phyloP scores from a whole-genome alignment of 2,888 invertebrate genomes.

The Xestobium rufovillosum region DNA sequence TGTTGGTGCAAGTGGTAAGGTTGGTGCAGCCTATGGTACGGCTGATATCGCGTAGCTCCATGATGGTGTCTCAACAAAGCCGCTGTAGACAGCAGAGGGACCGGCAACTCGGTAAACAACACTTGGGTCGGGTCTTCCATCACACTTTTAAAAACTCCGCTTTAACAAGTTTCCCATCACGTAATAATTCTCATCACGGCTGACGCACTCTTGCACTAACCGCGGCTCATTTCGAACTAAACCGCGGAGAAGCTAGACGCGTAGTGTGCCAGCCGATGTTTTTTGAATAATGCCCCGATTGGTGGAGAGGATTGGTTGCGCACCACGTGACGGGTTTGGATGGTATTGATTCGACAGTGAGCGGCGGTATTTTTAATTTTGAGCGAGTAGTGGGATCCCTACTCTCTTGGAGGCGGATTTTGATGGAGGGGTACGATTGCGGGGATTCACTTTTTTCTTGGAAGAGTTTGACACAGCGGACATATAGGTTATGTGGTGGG shows the following conservation, averaged over 20 bases:
- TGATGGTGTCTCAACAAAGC: constrained; percentile 47
- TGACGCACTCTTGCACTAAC: constrained; percentile 32
- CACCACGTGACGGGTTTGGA: constrained; percentile 54
- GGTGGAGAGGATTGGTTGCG: constrained; percentile 39
- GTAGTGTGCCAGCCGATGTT: constrained; percentile 24
- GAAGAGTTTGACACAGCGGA: no score
- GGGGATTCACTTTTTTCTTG: no score
- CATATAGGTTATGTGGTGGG: no score
- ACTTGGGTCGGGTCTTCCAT: constrained; percentile 51
- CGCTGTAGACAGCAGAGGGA: constrained; percentile 47
- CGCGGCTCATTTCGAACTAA: constrained; percentile 40
- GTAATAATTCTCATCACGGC: constrained; percentile 32
- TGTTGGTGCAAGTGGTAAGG: constrained; percentile 49
- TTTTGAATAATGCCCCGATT: constrained; percentile 12
- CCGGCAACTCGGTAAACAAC: constrained; percentile 53
- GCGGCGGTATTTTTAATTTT: constrained; percentile 78
- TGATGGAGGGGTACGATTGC: no score
- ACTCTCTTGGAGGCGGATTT: constrained; percentile 28
- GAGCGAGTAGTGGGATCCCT: constrained; percentile 36
- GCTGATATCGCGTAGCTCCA: constrained; percentile 48
- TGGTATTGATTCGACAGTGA: constrained; percentile 72
- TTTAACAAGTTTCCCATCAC: constrained; percentile 44
- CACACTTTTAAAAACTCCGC: constrained; percentile 27
- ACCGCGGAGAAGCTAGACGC: constrained; percentile 39
- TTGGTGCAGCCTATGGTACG: constrained; percentile 61